phyloP scores from a whole-genome alignment of 2,888 invertebrate genomes.

The Eurytoma californica region DNA sequence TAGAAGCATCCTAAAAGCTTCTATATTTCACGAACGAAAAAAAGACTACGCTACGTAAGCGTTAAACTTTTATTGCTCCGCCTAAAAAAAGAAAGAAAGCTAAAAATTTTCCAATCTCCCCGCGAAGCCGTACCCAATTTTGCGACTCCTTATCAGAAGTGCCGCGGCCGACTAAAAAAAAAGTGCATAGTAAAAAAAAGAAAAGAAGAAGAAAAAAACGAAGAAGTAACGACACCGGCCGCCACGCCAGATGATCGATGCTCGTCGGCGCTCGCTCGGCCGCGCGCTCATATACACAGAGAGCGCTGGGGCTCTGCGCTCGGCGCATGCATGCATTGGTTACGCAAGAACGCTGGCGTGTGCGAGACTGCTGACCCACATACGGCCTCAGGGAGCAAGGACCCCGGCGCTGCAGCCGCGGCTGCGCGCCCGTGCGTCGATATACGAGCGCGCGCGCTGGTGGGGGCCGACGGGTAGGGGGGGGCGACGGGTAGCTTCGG shows the following conservation, averaged over 20 bases:
- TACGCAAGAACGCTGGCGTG: constrained; percentile 73
- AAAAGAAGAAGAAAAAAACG: too few relatives aligned
- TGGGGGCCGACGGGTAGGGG: neutral
- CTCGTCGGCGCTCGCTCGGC: neutral
- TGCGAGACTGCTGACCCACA: constrained; percentile 76
- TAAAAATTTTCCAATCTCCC: too few relatives aligned
- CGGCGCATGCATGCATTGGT: constrained; percentile 70
- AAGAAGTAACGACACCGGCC: too few relatives aligned
- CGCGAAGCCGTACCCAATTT: too few relatives aligned
- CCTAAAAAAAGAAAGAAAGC: too few relatives aligned
- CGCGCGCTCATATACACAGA: neutral
- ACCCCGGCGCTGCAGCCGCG: constrained; percentile 65
- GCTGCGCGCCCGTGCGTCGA: constrained; percentile 55
- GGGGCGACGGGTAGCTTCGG: neutral
- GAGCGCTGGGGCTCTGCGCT: neutral
- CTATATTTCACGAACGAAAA: too few relatives aligned
- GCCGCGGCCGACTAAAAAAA: too few relatives aligned
- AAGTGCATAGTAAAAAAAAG: too few relatives aligned
- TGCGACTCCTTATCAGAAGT: too few relatives aligned
- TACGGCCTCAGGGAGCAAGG: constrained; percentile 74
- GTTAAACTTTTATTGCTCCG: too few relatives aligned
- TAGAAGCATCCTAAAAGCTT: too few relatives aligned
- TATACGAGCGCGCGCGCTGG: constrained; percentile 9
- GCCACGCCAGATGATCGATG: constrained; percentile 7
- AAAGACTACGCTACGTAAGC: too few relatives aligned